Conservation (phyloP, 2,888 invertebrate genomes). For the Actias luna region DNA sequence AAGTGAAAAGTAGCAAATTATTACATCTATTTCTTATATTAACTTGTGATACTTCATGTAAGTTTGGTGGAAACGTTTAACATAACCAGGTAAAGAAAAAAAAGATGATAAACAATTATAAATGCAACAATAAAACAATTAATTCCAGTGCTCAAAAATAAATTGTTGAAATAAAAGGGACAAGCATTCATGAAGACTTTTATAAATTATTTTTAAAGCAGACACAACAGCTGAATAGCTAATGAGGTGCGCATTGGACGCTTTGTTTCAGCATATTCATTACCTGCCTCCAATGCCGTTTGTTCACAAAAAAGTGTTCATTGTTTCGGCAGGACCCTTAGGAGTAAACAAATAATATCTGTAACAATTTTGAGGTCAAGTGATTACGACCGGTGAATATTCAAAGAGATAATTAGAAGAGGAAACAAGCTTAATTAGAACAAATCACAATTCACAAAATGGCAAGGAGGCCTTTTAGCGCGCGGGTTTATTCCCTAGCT, state of each 20-base stretch:
- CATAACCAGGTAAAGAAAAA: too few species aligned
- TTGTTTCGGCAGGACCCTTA: conserved; percentile 56
- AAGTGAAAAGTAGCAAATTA: too few species aligned
- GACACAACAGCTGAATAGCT: conserved; percentile 67
- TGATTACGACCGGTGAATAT: conserved; percentile 55
- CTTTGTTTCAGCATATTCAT: conserved; percentile 77
- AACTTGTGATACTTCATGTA: background rate
- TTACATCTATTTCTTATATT: background rate
- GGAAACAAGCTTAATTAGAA: conserved; percentile 56
- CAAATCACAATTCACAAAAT: conserved; percentile 37
- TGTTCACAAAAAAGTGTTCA: conserved; percentile 64
- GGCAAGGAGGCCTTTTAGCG: background rate
- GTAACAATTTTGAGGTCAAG: conserved; percentile 71
- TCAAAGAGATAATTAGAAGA: conserved; percentile 56
- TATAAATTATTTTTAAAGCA: conserved; percentile 72
- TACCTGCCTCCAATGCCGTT: conserved; percentile 65
- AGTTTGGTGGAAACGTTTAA: background rate
- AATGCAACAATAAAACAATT: conserved; percentile 37
- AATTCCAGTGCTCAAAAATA: conserved; percentile 33
- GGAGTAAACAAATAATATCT: conserved; percentile 67
- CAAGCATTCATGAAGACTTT: conserved; percentile 68
- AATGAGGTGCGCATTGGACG: conserved; percentile 66
- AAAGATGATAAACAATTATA: conserved; percentile 19
- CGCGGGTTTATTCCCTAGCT: background rate
- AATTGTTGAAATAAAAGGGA: conserved; percentile 43